Evolutionary conservation across 2,797 vertebrate genomes (phyloP), one percentile per base, ranked within the genome.

Genomic region (Setipinna tenuifilis): DNA sequence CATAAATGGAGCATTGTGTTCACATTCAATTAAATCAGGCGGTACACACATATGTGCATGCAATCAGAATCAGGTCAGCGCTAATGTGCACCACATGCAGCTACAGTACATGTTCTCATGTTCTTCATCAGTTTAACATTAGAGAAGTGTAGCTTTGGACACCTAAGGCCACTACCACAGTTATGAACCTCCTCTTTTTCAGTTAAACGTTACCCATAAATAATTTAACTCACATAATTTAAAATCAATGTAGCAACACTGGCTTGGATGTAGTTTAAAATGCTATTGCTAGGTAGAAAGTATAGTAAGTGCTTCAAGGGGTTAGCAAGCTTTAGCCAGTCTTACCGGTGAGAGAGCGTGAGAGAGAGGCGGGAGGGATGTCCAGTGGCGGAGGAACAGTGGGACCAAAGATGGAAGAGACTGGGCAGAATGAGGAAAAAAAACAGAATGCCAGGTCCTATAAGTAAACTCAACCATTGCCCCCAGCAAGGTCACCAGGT

Each of bases 401-500:
- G 87, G 81, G 88, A 91, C 85, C 90, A 90, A 90, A 91, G 90
- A 91, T 89, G 92, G 91, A 88, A 91, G 88, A 91, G 86, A 88
- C 50, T 85, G 89, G 92, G 88, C 90, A 93, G 92, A 92, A 92
- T 91, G 85, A 89, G 68, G 81, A 80, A 50, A 83, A 44, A 59
- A 71, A 75, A 83, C 54, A 9, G 31, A 21, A 41, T 1, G 65
- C 78, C 83, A 83, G 65, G 84, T 81, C 21, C 92, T 95, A 90
- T 93, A 93, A 91, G 83, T 93, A 78, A 85, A 93, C 88, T 89
- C 81, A 82, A 86, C 86, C 84, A 94, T 94, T 85, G 94, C 96
- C 96, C 91, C 90, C 90, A 96, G 97, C 95, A 96, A 97, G 96
- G 96, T 96, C 93, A 94, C 89, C 86, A 89, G 85, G 89, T 88